Evolutionary conservation across 2,797 vertebrate species (phyloP).

Genomic region (Hybognathus amarus): DNA sequence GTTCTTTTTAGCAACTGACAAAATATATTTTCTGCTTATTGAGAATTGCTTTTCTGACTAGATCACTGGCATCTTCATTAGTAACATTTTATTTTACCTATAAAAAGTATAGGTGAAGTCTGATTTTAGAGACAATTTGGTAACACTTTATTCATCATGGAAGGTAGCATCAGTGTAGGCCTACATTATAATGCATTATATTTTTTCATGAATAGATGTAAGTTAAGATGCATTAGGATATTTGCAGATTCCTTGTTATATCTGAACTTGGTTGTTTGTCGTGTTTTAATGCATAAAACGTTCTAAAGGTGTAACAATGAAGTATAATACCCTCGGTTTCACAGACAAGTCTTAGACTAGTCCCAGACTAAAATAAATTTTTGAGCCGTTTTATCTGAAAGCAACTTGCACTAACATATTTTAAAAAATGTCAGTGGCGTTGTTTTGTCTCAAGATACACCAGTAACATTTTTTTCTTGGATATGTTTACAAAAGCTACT

Average conservation of each 20-base stretch:
- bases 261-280: background rate
- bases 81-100: background rate
- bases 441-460: too few species aligned
- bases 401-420: too few species aligned
- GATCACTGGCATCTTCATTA: background rate
- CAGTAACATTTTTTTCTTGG: too few species aligned
- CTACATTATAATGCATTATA: background rate
- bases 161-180: background rate
- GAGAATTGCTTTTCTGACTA: slow-evolving; percentile 15
- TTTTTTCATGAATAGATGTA: background rate
- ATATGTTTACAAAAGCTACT: too few species aligned
- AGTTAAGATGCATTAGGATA: background rate
- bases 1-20: background rate
- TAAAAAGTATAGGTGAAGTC: background rate
- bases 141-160: background rate
- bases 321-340: background rate
- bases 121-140: background rate
- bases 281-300: background rate
- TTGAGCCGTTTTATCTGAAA: too few species aligned
- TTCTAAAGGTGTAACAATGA: background rate
- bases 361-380: too few species aligned
- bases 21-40: background rate
- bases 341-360: too few species aligned
- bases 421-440: too few species aligned
- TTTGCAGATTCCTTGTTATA: background rate